Conservation (phyloP, 2,113 vertebrate species). For the Butorides virescens region DNA sequence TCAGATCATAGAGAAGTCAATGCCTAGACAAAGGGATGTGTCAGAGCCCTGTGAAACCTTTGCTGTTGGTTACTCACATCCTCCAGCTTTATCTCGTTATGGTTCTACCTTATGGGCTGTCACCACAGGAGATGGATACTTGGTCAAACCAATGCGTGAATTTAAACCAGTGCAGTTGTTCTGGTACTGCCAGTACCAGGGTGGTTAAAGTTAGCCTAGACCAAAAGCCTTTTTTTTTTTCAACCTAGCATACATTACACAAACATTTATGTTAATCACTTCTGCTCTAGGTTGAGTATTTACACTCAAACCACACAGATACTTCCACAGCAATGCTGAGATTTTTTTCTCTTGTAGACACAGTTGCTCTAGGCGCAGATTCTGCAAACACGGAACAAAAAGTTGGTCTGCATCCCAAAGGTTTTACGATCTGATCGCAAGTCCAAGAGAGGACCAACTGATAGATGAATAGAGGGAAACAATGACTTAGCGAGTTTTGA, state of each 20-base stretch:
- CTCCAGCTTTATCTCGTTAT: background rate
- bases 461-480: slow-evolving; percentile 22
- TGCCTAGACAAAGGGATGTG: background rate
- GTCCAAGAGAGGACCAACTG: background rate
- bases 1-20: background rate
- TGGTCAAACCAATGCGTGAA: background rate
- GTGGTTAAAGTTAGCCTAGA: background rate
- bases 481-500: slow-evolving; percentile 32
- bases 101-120: background rate
- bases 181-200: background rate
- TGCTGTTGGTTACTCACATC: slow-evolving; percentile 9
- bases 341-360: background rate
- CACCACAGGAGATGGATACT: background rate
- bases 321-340: background rate
- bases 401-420: slow-evolving; percentile 33
- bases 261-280: background rate
- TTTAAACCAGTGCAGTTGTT: background rate
- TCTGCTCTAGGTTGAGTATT: background rate
- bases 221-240: background rate
- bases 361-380: background rate
- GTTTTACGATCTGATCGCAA: background rate
- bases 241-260: background rate
- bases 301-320: background rate
- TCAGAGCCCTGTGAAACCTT: background rate
- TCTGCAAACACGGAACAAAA: slow-evolving; percentile 23